phyloP scores from a whole-genome alignment of 37 sponge, comb jelly and placozoan genomes.

The Petrosia ficiformis region DNA sequence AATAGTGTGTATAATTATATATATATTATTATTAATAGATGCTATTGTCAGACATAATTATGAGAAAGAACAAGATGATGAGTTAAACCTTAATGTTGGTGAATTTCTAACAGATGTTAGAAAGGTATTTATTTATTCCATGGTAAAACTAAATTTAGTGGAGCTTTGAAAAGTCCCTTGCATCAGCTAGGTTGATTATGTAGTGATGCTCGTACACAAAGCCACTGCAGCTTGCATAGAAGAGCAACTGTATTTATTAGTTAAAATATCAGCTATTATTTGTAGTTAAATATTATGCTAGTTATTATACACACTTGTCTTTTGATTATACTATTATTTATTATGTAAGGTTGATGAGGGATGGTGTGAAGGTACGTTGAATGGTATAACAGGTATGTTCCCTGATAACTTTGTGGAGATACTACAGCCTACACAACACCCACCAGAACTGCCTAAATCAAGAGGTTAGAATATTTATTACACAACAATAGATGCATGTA shows the following conservation, averaged over 20 bases:
- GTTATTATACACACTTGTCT: too few species aligned
- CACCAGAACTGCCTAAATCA: background rate
- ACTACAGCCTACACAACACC: background rate
- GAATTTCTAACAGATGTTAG: slow-evolving; percentile 49
- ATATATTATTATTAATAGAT: too few species aligned
- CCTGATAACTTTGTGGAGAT: slow-evolving; percentile 81
- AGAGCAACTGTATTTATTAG: too few species aligned
- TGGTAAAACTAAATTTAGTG: background rate
- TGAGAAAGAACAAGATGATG: slow-evolving; percentile 62
- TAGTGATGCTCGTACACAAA: too few species aligned
- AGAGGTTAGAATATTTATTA: background rate
- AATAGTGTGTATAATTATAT: too few species aligned
- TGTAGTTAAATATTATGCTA: too few species aligned
- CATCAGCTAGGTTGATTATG: too few species aligned
- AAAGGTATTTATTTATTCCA: slow-evolving; percentile 12
- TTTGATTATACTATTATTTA: background rate
- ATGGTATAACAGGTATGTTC: slow-evolving; percentile 66
- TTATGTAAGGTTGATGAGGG: slow-evolving; percentile 55
- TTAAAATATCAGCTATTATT: too few species aligned
- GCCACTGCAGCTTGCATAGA: too few species aligned
- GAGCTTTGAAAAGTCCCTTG: too few species aligned
- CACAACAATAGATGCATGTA: background rate
- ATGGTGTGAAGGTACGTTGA: slow-evolving; percentile 68
- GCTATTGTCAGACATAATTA: slow-evolving; percentile 72
- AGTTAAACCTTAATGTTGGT: slow-evolving; percentile 66